Percentiles rank a stretch among this genome's conserved stretches.
These are phyloP conservation scores for Drosophila eugracilis DNA, from an alignment of 1,140 invertebrate species.

Conservation along the genomic window DNA sequence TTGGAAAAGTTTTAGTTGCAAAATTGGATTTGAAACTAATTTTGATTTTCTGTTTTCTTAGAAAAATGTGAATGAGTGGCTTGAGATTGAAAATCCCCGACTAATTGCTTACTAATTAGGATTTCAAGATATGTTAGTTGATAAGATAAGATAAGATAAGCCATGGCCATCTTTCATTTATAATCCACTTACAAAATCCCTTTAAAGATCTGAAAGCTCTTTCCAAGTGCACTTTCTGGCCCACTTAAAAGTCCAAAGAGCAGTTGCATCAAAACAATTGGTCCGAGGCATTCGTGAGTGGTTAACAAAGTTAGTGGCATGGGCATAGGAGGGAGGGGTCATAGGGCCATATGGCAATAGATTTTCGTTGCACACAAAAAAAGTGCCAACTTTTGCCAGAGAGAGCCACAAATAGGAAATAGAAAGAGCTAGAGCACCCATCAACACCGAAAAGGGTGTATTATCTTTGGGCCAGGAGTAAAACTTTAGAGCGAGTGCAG, in stretches of 20 bases:
- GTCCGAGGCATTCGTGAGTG: constrained; percentile 28
- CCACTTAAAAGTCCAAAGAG: constrained; percentile 22
- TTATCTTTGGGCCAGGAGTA: constrained; percentile 36
- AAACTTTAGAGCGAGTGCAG: constrained; percentile 30
- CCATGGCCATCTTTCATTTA: too few species aligned
- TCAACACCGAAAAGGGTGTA: constrained; percentile 29
- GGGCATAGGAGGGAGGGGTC: constrained; percentile 12
- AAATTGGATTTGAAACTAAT: too few species aligned
- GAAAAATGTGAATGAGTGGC: too few species aligned
- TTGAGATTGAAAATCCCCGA: too few species aligned
- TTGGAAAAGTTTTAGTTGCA: too few species aligned
- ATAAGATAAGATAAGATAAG: too few species aligned
- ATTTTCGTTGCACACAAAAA: constrained; percentile 27
- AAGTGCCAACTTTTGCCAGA: constrained; percentile 3
- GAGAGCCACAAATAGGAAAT: constrained; percentile 1
- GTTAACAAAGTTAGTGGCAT: constrained; percentile 37
- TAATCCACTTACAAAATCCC: too few species aligned
- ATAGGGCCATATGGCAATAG: constrained; percentile 26
- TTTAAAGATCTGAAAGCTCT: not conserved
- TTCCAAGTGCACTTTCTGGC: constrained; percentile 11
- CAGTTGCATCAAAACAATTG: constrained; percentile 42
- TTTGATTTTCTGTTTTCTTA: too few species aligned
- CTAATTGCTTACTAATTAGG: too few species aligned
- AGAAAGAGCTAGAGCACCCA: constrained; percentile 9
- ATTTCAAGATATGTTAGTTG: too few species aligned